Conservation (phyloP, 2,113 vertebrate species). For the Micronycteris hirsuta region DNA sequence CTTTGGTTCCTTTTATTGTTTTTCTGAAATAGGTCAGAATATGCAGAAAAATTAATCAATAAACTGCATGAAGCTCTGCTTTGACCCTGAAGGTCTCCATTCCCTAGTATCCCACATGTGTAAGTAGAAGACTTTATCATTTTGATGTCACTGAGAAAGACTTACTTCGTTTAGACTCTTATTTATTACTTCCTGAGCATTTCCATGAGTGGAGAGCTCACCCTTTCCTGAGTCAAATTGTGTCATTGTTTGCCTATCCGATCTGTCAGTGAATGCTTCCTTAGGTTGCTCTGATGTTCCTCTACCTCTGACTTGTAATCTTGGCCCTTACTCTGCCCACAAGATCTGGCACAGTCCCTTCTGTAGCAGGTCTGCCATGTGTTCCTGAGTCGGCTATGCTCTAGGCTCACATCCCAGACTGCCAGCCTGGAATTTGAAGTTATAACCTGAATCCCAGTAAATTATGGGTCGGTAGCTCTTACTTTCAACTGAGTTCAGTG, state of each 20-base stretch:
- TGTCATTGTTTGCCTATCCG: neutral
- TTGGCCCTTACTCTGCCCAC: neutral
- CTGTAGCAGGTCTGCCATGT: neutral
- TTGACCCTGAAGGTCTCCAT: neutral
- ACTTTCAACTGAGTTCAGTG: neutral
- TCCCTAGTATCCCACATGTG: neutral
- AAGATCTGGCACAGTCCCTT: neutral
- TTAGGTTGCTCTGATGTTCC: neutral
- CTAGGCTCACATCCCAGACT: neutral
- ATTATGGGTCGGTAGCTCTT: neutral
- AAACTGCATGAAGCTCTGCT: neutral
- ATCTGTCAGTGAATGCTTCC: neutral
- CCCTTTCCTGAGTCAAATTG: neutral
- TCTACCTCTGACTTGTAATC: neutral
- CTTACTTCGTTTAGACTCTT: neutral
- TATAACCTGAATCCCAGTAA: neutral
- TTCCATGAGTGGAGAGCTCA: neutral
- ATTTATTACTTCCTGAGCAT: slow-evolving; percentile 12
- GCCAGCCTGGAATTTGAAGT: neutral
- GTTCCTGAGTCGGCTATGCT: neutral
- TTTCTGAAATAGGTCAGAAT: neutral
- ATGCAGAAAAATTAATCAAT: neutral
- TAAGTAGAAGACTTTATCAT: neutral
- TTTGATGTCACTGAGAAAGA: neutral
- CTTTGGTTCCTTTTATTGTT: neutral